These are phyloP conservation scores for Cheirogaleus medius DNA, from an alignment of 2,113 vertebrate genomes.

Conservation along the genomic window DNA sequence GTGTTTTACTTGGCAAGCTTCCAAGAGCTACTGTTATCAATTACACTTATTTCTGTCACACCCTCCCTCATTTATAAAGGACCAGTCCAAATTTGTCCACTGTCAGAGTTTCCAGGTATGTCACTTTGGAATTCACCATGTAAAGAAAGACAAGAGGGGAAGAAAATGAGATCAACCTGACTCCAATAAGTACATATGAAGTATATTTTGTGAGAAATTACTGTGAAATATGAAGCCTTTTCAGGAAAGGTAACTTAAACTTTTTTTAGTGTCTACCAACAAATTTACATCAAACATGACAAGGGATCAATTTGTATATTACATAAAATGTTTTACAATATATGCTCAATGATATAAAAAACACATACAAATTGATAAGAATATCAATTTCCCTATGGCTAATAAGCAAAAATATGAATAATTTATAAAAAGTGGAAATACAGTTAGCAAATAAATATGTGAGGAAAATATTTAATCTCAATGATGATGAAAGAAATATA, in stretches of 20 bases:
- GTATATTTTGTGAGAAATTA: background rate
- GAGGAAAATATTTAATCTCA: background rate
- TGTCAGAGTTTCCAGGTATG: background rate
- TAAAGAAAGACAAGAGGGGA: background rate
- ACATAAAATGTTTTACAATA: background rate
- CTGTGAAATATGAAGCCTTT: conserved; percentile 12
- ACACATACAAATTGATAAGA: background rate
- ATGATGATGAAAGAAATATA: background rate
- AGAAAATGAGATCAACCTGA: background rate
- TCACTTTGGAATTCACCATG: background rate
- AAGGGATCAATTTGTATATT: background rate
- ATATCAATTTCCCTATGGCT: background rate
- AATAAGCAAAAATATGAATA: conserved; percentile 10
- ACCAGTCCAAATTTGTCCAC: background rate
- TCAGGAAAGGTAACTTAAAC: background rate
- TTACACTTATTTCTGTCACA: background rate
- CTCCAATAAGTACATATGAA: background rate
- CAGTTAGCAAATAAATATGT: background rate
- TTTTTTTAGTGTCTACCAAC: background rate
- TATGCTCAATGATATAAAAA: background rate
- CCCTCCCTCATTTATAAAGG: background rate
- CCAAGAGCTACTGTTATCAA: background rate
- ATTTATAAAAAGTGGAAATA: background rate
- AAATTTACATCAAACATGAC: background rate
- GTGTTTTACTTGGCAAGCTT: background rate